A percentile compares a stretch with the other conserved stretches of the same genome.
These are phyloP conservation scores for Temnopleurus reevesii DNA, from an alignment of 53 echinoderm and acorn worm species.

Conservation along the genomic window DNA sequence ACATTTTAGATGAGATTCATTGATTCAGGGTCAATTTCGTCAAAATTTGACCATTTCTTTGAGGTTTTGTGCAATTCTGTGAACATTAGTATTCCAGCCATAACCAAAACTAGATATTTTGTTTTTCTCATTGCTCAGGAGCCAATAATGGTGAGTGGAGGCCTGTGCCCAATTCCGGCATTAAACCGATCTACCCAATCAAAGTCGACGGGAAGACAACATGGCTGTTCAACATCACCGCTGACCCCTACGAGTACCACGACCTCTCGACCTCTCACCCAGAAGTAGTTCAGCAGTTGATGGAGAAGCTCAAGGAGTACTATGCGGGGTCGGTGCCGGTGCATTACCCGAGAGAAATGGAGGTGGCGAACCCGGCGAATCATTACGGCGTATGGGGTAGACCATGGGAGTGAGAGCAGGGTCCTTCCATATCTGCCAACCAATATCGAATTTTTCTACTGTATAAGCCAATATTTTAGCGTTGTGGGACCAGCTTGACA, in stretches of 20 bases:
- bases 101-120: neutral
- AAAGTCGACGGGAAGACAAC: conserved; percentile 47
- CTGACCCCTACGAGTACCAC: conserved; percentile 61
- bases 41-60: too few relatives aligned
- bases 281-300: conserved; percentile 46
- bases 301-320: conserved; percentile 48
- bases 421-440: neutral
- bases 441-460: too few relatives aligned
- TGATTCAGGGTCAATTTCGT: too few relatives aligned
- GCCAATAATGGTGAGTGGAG: conserved; percentile 43
- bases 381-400: conserved; percentile 59
- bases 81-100: too few relatives aligned
- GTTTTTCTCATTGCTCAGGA: conserved; percentile 55
- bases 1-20: too few relatives aligned
- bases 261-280: conserved; percentile 61
- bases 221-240: conserved; percentile 67
- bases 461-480: too few relatives aligned
- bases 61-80: too few relatives aligned
- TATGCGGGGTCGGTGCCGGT: conserved; percentile 64
- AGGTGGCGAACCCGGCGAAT: conserved; percentile 47
- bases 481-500: too few relatives aligned
- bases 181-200: neutral
- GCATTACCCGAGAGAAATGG: conserved; percentile 26
- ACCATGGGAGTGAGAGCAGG: conserved; percentile 32
- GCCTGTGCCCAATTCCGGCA: conserved; percentile 31